Base-by-base conservation (phyloP, 2,113 vertebrate genomes). In the Perccottus glenii region DNA sequence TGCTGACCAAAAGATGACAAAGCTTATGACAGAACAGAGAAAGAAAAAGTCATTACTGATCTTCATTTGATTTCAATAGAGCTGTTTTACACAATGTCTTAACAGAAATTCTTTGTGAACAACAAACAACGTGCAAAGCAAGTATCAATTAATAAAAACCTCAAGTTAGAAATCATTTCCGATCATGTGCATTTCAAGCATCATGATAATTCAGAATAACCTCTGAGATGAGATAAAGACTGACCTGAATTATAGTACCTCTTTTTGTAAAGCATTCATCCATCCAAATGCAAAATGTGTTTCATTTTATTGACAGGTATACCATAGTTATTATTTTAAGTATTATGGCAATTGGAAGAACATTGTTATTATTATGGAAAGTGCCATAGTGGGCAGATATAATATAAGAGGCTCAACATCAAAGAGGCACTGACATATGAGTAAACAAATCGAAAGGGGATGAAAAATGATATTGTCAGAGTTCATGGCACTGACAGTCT, bases 401-500 rank as follows among this genome's bases (percentile, higher is more conserved):
- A n/a, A 33, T 36, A 36, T 55, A 36, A 55, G 51, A 55, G 51
- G 33, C 33, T 55, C 51, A n/a, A 55, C 51, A n/a, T 55, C 33
- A 55, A 55, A 55, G 50, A 12, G 50, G 9, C 27, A 52, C 27
- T 33, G 51, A 9, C 51, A 35, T 27, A 53, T 6, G 14, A 2
- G 8, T 40, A 53, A 53, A 53, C 32, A 36, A 55, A 55, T 35
- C 19, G 33, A 35, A 55, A 35, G 35, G 14, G 16, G 32, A 51
- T 36, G 32, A 55, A 27, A 27, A 27, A 36, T 35, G 12, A 35
- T 36, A 36, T 11, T 55, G 32, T n/a, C 35, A 32, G 12, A 55
- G 33, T 55, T 55, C 51, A 55, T 51, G 11, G 11, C n/a, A 12
- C 51, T 36, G 6, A 53, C 12, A 11, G 33, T 4, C 3, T 6